Evolutionary conservation across 2,888 invertebrate species (phyloP).

Genomic region (Doris montereyensis): DNA sequence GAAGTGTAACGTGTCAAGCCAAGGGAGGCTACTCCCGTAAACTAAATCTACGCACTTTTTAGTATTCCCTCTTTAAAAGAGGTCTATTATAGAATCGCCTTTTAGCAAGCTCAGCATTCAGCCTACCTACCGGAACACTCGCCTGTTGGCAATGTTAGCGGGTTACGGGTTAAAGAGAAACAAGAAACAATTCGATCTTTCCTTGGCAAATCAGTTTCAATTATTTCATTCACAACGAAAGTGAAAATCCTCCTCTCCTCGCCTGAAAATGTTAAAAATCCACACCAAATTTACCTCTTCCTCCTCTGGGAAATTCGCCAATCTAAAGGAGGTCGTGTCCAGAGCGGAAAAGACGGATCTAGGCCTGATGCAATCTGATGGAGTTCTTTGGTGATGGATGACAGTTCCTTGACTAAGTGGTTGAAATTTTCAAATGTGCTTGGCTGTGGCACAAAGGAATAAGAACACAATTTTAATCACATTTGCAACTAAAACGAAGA

Average conservation of each 20-base stretch:
- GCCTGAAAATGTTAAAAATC: neutral
- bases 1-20: no score
- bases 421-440: conserved; percentile 61
- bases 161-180: neutral
- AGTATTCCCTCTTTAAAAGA: no score
- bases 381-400: conserved; percentile 53
- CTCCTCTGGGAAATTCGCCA: conserved; percentile 52
- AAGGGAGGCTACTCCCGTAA: no score
- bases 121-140: no score
- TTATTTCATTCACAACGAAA: no score
- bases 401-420: conserved; percentile 52
- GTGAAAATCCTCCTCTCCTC: no score
- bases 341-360: conserved; percentile 60
- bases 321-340: conserved; percentile 54
- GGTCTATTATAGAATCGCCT: no score
- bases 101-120: no score
- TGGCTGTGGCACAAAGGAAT: conserved; percentile 53
- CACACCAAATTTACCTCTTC: conserved; percentile 51
- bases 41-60: no score
- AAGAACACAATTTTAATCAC: no score
- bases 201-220: no score
- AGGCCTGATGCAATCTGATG: conserved; percentile 56
- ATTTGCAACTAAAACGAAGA: no score
- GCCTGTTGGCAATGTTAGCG: conserved; percentile 30
- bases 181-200: neutral